phyloP scores from a whole-genome alignment of 2,113 vertebrate genomes.

The Mormoops blainvillei region DNA sequence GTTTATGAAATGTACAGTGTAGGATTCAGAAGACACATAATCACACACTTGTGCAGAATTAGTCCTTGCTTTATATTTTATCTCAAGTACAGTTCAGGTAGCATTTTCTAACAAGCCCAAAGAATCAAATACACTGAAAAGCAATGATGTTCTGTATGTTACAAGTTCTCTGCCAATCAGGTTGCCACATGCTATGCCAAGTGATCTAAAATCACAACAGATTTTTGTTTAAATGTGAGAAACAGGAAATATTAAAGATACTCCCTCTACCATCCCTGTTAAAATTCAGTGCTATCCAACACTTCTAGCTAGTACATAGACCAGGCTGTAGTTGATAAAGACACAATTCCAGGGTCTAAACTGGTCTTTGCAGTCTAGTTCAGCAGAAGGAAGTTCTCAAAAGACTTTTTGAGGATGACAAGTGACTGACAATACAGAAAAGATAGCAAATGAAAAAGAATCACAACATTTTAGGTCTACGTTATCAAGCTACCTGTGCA shows the following conservation, averaged over 20 bases:
- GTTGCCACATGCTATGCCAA: background rate
- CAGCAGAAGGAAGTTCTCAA: background rate
- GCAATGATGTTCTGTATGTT: background rate
- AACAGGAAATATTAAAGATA: background rate
- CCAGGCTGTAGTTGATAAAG: background rate
- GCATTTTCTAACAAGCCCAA: background rate
- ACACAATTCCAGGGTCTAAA: background rate
- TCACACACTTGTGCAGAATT: background rate
- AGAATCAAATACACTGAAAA: background rate
- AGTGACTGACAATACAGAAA: background rate
- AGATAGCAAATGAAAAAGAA: background rate
- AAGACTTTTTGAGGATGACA: background rate
- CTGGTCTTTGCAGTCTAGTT: background rate
- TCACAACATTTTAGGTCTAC: too few relatives aligned
- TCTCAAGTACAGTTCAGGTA: background rate
- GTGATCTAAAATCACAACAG: background rate
- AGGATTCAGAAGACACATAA: background rate
- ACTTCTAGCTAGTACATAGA: background rate
- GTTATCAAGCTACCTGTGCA: constrained; percentile 87
- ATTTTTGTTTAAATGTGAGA: background rate
- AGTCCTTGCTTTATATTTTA: background rate
- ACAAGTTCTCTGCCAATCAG: background rate
- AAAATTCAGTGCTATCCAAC: background rate
- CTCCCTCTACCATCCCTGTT: background rate
- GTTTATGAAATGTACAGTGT: background rate